phyloP scores from a whole-genome alignment of 2,797 vertebrate species.

The Nasua narica region DNA sequence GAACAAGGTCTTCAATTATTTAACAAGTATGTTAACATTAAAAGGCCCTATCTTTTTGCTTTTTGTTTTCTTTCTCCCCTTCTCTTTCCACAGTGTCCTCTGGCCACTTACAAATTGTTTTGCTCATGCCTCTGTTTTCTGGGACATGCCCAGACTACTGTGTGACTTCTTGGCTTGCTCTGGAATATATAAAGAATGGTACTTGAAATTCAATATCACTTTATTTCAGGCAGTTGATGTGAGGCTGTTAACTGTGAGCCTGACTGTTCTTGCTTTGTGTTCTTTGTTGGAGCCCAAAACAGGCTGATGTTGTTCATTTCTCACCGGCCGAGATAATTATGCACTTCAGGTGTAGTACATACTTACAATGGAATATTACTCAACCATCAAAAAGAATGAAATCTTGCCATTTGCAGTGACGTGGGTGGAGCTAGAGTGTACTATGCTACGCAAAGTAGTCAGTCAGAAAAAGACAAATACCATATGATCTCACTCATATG shows the following conservation, averaged over 20 bases:
- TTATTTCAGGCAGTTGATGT: background rate
- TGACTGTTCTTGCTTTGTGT: background rate
- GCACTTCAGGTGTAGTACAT: background rate
- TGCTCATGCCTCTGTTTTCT: background rate
- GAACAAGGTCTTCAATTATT: constrained; percentile 73
- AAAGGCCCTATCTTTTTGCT: background rate
- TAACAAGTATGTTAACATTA: constrained; percentile 78
- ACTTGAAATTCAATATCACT: background rate
- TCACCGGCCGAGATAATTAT: background rate
- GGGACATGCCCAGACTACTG: background rate
- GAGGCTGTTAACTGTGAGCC: background rate
- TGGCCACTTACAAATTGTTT: background rate
- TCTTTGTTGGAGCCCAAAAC: background rate
- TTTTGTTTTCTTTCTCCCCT: background rate
- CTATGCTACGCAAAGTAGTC: background rate
- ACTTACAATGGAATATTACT: background rate
- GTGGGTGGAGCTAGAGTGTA: background rate
- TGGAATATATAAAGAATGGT: background rate
- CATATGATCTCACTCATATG: no score
- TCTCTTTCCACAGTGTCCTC: background rate
- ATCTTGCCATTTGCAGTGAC: background rate
- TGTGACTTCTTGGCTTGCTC: background rate
- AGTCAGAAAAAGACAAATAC: background rate
- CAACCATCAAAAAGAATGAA: background rate
- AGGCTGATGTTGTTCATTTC: background rate